A percentile compares a stretch with the other conserved stretches of the same genome.
Evolutionary conservation across 2,888 invertebrate genomes (phyloP).

Genomic region (Epiblema foenella): DNA sequence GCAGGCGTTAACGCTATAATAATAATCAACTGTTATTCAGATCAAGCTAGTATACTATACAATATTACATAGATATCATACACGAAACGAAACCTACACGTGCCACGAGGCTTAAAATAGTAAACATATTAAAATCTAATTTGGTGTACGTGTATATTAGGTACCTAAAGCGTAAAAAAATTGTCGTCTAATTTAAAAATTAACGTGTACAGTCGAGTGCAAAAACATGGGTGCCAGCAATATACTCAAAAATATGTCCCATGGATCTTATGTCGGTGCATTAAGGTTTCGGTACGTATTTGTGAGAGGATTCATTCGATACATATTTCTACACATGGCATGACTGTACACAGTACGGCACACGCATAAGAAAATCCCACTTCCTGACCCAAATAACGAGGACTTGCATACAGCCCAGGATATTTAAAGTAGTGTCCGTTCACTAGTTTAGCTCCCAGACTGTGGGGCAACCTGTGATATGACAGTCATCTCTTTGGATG

Average conservation of each 20-base stretch:
- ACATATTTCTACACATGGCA: too few species aligned
- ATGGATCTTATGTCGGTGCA: too few species aligned
- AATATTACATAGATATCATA: too few species aligned
- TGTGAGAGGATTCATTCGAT: too few species aligned
- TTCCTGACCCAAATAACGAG: background rate
- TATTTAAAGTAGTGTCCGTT: background rate
- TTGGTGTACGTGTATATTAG: background rate
- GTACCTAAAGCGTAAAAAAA: background rate
- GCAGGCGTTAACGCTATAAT: background rate
- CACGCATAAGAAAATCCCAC: background rate
- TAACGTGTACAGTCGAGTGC: background rate
- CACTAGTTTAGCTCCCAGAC: too few species aligned
- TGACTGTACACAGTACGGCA: too few species aligned
- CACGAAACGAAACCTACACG: too few species aligned
- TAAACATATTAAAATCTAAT: background rate
- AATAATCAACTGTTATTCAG: background rate
- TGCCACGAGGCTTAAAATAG: background rate
- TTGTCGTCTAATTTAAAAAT: background rate
- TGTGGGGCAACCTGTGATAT: too few species aligned
- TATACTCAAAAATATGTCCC: too few species aligned
- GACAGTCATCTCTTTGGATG: background rate
- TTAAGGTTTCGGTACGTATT: too few species aligned
- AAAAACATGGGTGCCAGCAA: too few species aligned
- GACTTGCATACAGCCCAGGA: too few species aligned
- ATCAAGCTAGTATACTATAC: background rate